phyloP scores from a whole-genome alignment of 2,113 vertebrate genomes.

The Ameiurus melas region DNA sequence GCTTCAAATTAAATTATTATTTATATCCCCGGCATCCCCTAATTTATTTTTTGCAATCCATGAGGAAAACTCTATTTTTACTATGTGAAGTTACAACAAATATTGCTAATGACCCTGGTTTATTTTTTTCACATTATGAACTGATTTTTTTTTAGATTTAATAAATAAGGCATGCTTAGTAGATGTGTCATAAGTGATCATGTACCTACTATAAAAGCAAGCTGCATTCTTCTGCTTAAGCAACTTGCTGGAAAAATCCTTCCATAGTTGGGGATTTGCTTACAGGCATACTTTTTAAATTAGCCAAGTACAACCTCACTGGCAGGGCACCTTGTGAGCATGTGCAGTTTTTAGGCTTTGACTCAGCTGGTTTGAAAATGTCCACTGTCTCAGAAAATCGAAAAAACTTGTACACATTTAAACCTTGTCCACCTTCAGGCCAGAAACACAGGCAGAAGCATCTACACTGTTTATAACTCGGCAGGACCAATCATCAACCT shows the following conservation, averaged over 20 bases:
- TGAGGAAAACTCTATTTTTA: background rate
- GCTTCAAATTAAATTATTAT: background rate
- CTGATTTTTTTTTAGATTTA: background rate
- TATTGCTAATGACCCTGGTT: background rate
- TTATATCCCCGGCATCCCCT: background rate
- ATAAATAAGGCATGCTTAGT: background rate
- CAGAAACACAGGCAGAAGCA: conserved; percentile 17
- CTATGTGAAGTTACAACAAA: background rate
- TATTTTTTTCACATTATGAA: background rate
- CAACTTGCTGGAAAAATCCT: conserved; percentile 4
- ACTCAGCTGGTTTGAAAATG: conserved; percentile 22
- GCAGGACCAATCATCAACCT: conserved; percentile 17
- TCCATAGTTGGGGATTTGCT: conserved; percentile 13
- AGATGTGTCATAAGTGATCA: background rate
- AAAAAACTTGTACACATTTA: background rate
- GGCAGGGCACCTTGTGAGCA: background rate
- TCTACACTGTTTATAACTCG: conserved; percentile 21
- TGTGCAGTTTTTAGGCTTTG: background rate
- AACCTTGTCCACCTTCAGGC: background rate
- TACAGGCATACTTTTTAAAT: conserved; percentile 26
- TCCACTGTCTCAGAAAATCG: conserved; percentile 6
- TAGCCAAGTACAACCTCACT: background rate
- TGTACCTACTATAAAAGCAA: background rate
- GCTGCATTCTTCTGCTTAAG: background rate
- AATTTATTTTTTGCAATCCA: background rate